Evolutionary conservation across 2,888 invertebrate species (phyloP), one percentile per base, ranked within the genome.

Genomic region (Macrophya annulata): DNA sequence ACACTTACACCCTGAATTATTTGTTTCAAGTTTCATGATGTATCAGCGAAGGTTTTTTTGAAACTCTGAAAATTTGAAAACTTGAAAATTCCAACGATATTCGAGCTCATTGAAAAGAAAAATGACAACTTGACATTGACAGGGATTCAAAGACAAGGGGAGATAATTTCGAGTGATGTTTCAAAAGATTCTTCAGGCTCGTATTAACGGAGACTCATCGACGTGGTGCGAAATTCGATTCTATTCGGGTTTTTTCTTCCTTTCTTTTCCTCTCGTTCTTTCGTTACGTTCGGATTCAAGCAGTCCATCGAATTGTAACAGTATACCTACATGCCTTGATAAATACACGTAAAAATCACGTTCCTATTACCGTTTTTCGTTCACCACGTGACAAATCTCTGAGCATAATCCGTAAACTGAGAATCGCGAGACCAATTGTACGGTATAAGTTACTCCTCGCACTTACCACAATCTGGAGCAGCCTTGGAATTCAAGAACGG

Each of bases 401-500:
- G 72, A 12, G n/a, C 8, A 25, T 77, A 12, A 77, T 77, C 51
- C 31, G 31, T 51, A 77, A 48, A 77, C 31, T 77, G 55, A 51
- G 37, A 55, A 77, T 77, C 51, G 77, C 25, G 15, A 55, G 17
- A 31, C 31, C 48, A 77, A 77, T 51, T 77, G 77, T 77, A 77
- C 51, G 51, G 25, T 77, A 77, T 55, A 77, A 55, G 25, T 51
- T 55, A 31, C 77, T 77, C 62, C 43, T 43, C 59, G 72, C 84
- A 86, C 79, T 77, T 84, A 12, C 25, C 25, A 86, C 86, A 86
- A 90, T 89, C 87, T 88, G 86, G 89, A 89, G 86, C 90, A 87
- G 85, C 81, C 59, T 51, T 62, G 40, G 83, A 84, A 86, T 87
- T 90, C 87, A 89, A 91, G 90, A 87, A 89, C 85, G 68, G 87